Evolutionary conservation across 2,113 vertebrate species (phyloP).

Genomic region (Atractosteus spatula): DNA sequence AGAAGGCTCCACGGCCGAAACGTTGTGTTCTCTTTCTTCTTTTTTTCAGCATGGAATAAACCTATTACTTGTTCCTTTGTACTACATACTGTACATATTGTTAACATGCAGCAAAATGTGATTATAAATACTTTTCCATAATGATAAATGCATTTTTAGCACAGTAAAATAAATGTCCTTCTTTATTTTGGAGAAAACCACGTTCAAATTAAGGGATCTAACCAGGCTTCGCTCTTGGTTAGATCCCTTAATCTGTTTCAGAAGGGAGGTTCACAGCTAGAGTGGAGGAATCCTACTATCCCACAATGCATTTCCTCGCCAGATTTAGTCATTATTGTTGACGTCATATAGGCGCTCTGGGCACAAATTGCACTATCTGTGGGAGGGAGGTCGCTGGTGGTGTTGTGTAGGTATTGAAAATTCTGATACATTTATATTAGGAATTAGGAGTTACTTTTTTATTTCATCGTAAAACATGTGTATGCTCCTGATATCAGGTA

Average conservation of each 20-base stretch:
- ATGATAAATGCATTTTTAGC: no score
- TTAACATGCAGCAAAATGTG: no score
- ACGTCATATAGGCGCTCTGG: constrained; percentile 42
- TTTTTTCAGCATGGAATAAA: no score
- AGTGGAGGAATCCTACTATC: constrained; percentile 3
- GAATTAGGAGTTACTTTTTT: background rate
- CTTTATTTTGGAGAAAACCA: no score
- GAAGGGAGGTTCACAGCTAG: constrained; percentile 37
- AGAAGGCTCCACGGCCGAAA: no score
- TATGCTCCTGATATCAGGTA: constrained; percentile 39
- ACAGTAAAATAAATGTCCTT: no score
- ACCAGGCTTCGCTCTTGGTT: background rate
- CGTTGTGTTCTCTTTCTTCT: no score
- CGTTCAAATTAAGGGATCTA: no score
- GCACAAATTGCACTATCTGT: constrained; percentile 28
- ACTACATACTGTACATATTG: no score
- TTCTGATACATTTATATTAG: background rate
- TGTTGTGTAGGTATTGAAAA: constrained; percentile 5
- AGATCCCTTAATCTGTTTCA: constrained; percentile 50
- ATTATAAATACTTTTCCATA: no score
- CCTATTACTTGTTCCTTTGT: no score
- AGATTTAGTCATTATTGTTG: constrained; percentile 46
- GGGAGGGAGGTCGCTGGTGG: constrained; percentile 40
- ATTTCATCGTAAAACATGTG: constrained; percentile 3
- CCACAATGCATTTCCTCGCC: constrained; percentile 31